Evolutionary conservation across 64 coral and sea anemone genomes (phyloP), one percentile per base, ranked within the genome.

Genomic region (Trachythela sp.): DNA sequence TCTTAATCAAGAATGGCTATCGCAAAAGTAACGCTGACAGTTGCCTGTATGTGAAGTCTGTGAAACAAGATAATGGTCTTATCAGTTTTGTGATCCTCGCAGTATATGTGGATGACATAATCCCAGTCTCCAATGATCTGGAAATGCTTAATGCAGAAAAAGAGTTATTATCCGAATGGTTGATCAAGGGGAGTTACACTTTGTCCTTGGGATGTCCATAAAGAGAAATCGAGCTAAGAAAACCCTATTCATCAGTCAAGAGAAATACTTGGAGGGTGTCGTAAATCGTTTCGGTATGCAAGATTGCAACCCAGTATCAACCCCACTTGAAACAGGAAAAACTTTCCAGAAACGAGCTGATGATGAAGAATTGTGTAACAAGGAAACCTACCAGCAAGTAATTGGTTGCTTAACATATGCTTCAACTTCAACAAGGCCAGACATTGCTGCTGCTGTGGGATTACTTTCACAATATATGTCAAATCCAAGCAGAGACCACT

Each of bases 101-200:
- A 22, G 40, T 89, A 24, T 89, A 89, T 77, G 64, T 89, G 22
- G 67, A 89, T 77, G 87, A 89, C 39, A 64, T 89, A 6, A 59
- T 87, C 72, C 29, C 27, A 70, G 87, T 89, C 15, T 89, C 64
- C 15, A 89, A 89, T 45, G 64, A 89, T 27, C 4, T 64, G 2
- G 39, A 41, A 35, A 89, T 89, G 87, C 58, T 89, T 5, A 76
- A 89, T 34, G 64, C 67, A 33, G 68, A 89, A 29, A 89, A 89
- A 49, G 27, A 68, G 34, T 43, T 48, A 45, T 48, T 89, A 76
- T 89, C 39, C 67, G 76, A 75, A 48, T 89, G 87, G 67, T 76
- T n/a, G 87, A 77, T 75, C 37, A 89, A 48, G 87, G 86, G 4
- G 87, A 89, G 32, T 22, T 89, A 39, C 87, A 89, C 31, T 89